phyloP scores from a whole-genome alignment of 2,888 invertebrate species.

The Odontocolon sp. region DNA sequence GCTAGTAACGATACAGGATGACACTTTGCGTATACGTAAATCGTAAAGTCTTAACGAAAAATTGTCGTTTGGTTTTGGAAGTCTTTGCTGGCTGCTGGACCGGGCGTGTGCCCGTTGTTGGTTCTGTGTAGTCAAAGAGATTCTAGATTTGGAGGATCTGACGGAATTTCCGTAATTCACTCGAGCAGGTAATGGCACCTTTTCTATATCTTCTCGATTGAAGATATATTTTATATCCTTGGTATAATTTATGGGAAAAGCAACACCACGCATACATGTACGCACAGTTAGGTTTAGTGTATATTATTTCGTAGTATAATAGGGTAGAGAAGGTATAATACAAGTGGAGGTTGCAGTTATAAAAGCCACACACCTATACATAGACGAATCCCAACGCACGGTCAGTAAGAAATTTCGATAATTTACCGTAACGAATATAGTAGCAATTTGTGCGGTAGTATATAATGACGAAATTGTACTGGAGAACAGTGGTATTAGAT shows the following conservation, averaged over 20 bases:
- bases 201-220: slow-evolving; percentile 24
- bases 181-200: slow-evolving; percentile 47
- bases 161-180: slow-evolving; percentile 51
- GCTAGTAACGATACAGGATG: slow-evolving; percentile 45
- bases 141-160: neutral
- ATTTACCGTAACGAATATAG: slow-evolving; percentile 48
- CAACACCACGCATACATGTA: slow-evolving; percentile 40
- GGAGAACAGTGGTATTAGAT: slow-evolving; percentile 15
- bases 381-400: neutral
- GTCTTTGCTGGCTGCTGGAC: neutral
- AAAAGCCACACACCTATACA: slow-evolving; percentile 18
- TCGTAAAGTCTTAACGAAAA: slow-evolving; percentile 37
- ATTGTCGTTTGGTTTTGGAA: too few relatives aligned
- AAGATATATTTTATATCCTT: slow-evolving; percentile 27
- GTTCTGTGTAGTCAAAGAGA: neutral
- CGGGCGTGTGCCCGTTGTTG: neutral
- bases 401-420: slow-evolving; percentile 46
- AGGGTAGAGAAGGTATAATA: slow-evolving; percentile 11
- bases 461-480: slow-evolving; percentile 47
- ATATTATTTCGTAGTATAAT: neutral
- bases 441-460: slow-evolving; percentile 38
- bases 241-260: slow-evolving; percentile 49
- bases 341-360: neutral
- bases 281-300: slow-evolving; percentile 38
- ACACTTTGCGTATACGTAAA: slow-evolving; percentile 41